phyloP scores from a whole-genome alignment of 2,888 invertebrate genomes.

The Sminthurides aquaticus region DNA sequence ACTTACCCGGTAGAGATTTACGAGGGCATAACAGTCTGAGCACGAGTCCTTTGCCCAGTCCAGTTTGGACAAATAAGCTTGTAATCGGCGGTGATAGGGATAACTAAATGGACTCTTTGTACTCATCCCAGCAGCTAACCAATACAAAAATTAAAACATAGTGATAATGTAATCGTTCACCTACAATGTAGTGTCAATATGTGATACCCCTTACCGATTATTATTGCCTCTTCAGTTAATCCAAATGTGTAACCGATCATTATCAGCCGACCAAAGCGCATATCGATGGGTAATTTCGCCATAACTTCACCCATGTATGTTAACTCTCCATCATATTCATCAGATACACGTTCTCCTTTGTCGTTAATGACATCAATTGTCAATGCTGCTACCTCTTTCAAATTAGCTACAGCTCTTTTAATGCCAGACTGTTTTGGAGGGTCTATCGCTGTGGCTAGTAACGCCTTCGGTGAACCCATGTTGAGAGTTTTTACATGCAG shows the following conservation, averaged over 20 bases:
- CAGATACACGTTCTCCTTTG: conserved; percentile 48
- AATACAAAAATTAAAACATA: neutral
- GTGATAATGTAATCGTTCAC: too few relatives aligned
- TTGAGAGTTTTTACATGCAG: conserved; percentile 73
- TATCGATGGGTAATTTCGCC: conserved; percentile 73
- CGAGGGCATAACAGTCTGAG: conserved; percentile 75
- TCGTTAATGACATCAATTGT: conserved; percentile 51
- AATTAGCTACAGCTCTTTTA: conserved; percentile 66
- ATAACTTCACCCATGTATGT: conserved; percentile 79
- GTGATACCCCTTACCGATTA: conserved; percentile 58
- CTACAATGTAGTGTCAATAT: neutral
- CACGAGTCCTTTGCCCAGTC: conserved; percentile 73
- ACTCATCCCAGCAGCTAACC: conserved; percentile 68
- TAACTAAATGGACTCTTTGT: conserved; percentile 70
- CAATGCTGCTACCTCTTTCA: conserved; percentile 66
- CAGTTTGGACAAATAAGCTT: conserved; percentile 66
- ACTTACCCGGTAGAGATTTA: conserved; percentile 68
- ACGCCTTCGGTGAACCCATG: conserved; percentile 68
- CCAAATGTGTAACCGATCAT: conserved; percentile 79
- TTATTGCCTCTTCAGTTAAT: conserved; percentile 71
- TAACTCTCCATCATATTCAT: conserved; percentile 68
- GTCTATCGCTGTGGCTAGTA: conserved; percentile 75
- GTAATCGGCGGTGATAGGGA: conserved; percentile 62
- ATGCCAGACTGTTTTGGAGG: conserved; percentile 79
- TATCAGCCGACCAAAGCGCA: conserved; percentile 72